Percentiles rank a stretch among this genome's conserved stretches.
These are phyloP conservation scores for Chymomyza fuscimana DNA, from an alignment of 2,888 invertebrate genomes.

Conservation along the genomic window DNA sequence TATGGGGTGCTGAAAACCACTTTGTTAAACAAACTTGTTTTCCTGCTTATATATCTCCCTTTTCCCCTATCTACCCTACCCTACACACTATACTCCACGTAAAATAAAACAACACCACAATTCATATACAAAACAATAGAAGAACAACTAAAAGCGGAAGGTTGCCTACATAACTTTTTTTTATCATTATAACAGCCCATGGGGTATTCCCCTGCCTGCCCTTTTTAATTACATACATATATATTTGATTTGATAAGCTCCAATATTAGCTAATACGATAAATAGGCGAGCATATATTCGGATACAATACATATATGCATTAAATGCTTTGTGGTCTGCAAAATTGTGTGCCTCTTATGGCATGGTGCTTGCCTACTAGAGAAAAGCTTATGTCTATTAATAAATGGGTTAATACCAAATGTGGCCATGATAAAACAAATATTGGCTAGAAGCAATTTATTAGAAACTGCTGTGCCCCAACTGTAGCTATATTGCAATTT, in stretches of 20 bases:
- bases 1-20: constrained; percentile 60
- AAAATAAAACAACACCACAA: neutral
- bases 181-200: constrained; percentile 9
- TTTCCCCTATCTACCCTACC: too few relatives aligned
- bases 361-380: too few relatives aligned
- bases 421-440: neutral
- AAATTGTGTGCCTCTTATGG: neutral
- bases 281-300: neutral
- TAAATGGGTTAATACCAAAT: neutral
- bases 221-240: constrained; percentile 1
- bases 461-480: neutral
- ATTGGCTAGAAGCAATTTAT: neutral
- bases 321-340: neutral
- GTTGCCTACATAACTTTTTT: constrained; percentile 29
- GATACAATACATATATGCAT: neutral
- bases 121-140: constrained; percentile 3
- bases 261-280: neutral
- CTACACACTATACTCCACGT: too few relatives aligned
- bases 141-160: constrained; percentile 15
- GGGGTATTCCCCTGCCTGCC: neutral
- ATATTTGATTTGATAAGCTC: neutral
- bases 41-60: constrained; percentile 23
- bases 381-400: neutral
- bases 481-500: neutral
- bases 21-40: constrained; percentile 64